Base-by-base conservation (phyloP, 2,888 invertebrate species). In the Andrena bucephala region DNA sequence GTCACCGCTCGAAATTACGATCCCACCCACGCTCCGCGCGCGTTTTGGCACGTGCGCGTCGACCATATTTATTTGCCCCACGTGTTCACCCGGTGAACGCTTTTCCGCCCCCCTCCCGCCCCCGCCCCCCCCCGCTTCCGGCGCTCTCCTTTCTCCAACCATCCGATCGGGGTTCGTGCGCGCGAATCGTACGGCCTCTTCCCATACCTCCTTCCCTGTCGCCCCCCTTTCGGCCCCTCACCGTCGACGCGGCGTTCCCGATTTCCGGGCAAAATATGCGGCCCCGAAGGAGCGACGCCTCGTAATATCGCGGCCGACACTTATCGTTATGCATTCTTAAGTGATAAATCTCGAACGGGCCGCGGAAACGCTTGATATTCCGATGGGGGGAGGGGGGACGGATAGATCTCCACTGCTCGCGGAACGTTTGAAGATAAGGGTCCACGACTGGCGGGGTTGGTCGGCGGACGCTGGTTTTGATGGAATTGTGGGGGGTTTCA, bases 11-110 rank as follows among this genome's bases (percentile, higher is more conserved):
- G 86, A 89, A 91, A 90, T 91, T 92, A 90, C 90, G 90, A 90
- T 82, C 87, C 86, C 82, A 83, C 87, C 88, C 89, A 89, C 90
- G 89, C 84, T 72, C 84, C 83, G 85, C 75, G 57, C 57, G 85
- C 87, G 86, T 91, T 90, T 92, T 92, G 92, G 92, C 92, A 92
- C 92, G 89, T 89, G 90, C 87, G 86, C 87, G 74, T 79, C 86
- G 81, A 85, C 86, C 85, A 84, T 89, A 89, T 90, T 90, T 90
- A 87, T 90, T 86, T 89, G 83, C 66, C 85, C 85, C 89, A 91
- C 89, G 89, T 89, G 90, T 83, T 82, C 84, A 71, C 69, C 70
- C 75, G 57, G 33, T 7, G 48, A 68, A 50, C 77, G 20, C 57
- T 75, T 7, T 60, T 52, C 13, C 52, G 52, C 66, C 48, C 62